These are phyloP conservation scores for Acrocyrtus sp. DNA, from an alignment of 2,888 invertebrate species.

Conservation along the genomic window DNA sequence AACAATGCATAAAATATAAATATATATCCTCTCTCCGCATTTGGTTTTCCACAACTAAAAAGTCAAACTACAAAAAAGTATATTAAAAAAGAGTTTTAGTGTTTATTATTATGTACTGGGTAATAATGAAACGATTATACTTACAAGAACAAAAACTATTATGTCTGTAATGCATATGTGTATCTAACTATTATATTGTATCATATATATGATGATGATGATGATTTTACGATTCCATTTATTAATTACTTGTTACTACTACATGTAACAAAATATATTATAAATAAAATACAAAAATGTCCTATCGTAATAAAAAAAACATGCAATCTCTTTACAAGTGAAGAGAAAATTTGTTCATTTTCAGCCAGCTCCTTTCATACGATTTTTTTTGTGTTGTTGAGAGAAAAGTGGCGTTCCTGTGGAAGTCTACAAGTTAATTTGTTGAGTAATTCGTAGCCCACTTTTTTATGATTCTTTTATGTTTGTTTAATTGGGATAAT, in stretches of 20 bases:
- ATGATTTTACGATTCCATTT: slow-evolving; percentile 49
- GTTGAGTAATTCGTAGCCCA: neutral
- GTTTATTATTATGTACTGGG: too few relatives aligned
- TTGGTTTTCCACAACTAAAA: slow-evolving; percentile 43
- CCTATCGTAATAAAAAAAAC: slow-evolving; percentile 29
- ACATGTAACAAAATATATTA: neutral
- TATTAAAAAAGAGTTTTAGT: slow-evolving; percentile 16
- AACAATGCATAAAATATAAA: too few relatives aligned
- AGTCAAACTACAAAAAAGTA: slow-evolving; percentile 7
- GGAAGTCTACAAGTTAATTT: slow-evolving; percentile 10
- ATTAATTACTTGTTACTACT: slow-evolving; percentile 23
- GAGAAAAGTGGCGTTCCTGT: too few relatives aligned
- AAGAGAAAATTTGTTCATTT: slow-evolving; percentile 10
- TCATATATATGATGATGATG: slow-evolving; percentile 15
- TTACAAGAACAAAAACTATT: slow-evolving; percentile 16
- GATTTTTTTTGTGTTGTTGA: too few relatives aligned
- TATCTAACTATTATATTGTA: slow-evolving; percentile 6
- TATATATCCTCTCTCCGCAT: too few relatives aligned
- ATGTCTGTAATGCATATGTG: slow-evolving; percentile 4
- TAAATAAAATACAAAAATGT: slow-evolving; percentile 18
- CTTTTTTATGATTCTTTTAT: neutral
- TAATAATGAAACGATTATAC: slow-evolving; percentile 2
- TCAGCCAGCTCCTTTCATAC: neutral
- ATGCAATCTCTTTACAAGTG: slow-evolving; percentile 35
- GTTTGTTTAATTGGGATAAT: too few relatives aligned